Base-by-base conservation (phyloP, 2,113 vertebrate genomes). In the Narcine bancroftii region DNA sequence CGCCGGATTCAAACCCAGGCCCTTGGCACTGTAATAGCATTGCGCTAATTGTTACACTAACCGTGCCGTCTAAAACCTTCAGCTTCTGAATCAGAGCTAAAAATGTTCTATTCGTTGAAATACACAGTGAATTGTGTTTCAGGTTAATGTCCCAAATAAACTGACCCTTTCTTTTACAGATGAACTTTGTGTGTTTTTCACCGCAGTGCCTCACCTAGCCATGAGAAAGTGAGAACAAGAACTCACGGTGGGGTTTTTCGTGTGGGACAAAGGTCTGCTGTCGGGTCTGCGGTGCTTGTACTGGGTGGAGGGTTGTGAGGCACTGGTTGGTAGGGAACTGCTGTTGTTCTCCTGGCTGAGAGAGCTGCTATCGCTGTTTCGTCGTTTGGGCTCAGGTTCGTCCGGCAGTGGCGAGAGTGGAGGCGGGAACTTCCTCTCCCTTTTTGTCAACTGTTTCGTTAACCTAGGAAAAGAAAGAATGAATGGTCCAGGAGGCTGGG, bases 371-470 rank as follows among this genome's bases (percentile, higher is more conserved):
- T 97, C 97, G 33, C 95, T 95, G 94, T 93, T 93, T 66, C 96
- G 95, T 92, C 96, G 95, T 65, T 96, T 96, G 4, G 94, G 96
- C 15, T 95, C 94, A 0, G 96, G 96, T 2, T 99, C 98, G 0
- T 99, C 97, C 1, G 97, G 94, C 92, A 98, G 95, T 0, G 98
- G 98, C 1, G 98, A 99, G 93, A 99, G 93, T 0, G 98, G 96
- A 60, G 98, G 98, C 13, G 98, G 98, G 15, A 98, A 97, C 94
- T 98, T 99, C 93, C 98, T 97, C 87, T 98, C 97, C 92, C 96
- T 96, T 92, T 96, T 97, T 92, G 97, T 95, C 94, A 95, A 95
- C 94, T 98, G 98, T 95, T 97, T 98, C 36, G 96, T 94, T 2
- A 96, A 95, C 94, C 94, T 95, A 92, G 94, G 93, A 94, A 42